Evolutionary conservation across 2,113 vertebrate genomes (phyloP), one percentile per base, ranked within the genome.

Genomic region (Nanger granti): DNA sequence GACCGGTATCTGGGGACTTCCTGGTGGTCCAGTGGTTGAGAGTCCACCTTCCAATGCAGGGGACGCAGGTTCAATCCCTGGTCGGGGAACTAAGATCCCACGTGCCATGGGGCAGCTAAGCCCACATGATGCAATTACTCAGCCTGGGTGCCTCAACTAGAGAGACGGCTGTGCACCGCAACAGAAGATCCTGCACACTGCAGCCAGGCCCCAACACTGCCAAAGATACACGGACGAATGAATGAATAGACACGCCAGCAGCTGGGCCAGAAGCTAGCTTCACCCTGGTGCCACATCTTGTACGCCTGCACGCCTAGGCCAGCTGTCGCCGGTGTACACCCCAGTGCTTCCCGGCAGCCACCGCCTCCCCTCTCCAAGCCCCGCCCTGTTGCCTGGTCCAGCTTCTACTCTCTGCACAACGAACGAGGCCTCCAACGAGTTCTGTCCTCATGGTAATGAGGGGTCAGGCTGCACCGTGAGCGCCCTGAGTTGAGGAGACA

Each of bases 181-280:
- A 4, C 7, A 26, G 0, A 41, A 79, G 12, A 26, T 4, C 24
- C 73, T 7, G 1, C 73, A 28, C 3, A 4, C 41, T 28, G 73
- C 73, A 79, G 0, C 41, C 13, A 15, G 73, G 37, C 11, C n/a
- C 69, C 20, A 12, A 7, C 41, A 28, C 24, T 44, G 73, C 73
- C 41, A 0, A 28, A 44, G 24, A 28, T 26, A 15, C 22, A 41
- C 22, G 2, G 11, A 1, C 3, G 10, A 26, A 1, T 6, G 10
- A 1, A 4, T 10, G 34, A 37, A 11, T 0, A 37, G n/a, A 12
- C n/a, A 44, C 3, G 1, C 37, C 55, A 1, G 44, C 8, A 24
- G 5, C 28, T 0, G 0, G 13, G 2, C 7, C 5, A 7, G 90
- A 47, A 88, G 31, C 7, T 8, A 11, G 37, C 37, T 29, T 24